A percentile compares a stretch with the other conserved stretches of the same genome.
These are phyloP conservation scores for Lycophotia porphyrea DNA, from an alignment of 2,888 invertebrate species.

Conservation along the genomic window DNA sequence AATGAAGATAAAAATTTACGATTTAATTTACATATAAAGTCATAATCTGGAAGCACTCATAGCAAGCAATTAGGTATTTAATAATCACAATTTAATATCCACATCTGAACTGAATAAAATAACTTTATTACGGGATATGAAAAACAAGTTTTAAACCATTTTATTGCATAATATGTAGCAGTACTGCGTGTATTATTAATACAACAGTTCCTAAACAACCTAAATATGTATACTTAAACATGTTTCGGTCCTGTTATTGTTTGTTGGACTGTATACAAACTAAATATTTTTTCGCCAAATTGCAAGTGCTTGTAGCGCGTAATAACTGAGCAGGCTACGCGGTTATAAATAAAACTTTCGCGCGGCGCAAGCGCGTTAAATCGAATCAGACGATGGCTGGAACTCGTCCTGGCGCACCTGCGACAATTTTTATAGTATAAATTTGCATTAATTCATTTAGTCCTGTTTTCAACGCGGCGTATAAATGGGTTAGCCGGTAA, in stretches of 20 bases:
- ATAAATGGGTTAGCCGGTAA: slow-evolving; percentile 90
- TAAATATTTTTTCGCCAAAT: slow-evolving; percentile 56
- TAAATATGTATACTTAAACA: neutral
- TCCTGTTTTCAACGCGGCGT: slow-evolving; percentile 87
- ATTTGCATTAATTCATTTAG: slow-evolving; percentile 90
- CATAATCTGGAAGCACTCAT: slow-evolving; percentile 63
- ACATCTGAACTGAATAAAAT: slow-evolving; percentile 58
- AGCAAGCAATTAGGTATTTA: slow-evolving; percentile 53
- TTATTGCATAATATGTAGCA: slow-evolving; percentile 5
- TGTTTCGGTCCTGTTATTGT: neutral
- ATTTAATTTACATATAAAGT: slow-evolving; percentile 71
- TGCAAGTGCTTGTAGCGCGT: slow-evolving; percentile 69
- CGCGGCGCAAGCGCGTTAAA: slow-evolving; percentile 87
- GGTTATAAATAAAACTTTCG: slow-evolving; percentile 88
- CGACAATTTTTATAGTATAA: slow-evolving; percentile 91
- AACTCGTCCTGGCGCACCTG: slow-evolving; percentile 89
- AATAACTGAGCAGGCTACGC: slow-evolving; percentile 77
- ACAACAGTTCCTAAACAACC: neutral
- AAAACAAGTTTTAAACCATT: slow-evolving; percentile 32
- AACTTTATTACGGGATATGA: slow-evolving; percentile 54
- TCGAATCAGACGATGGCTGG: slow-evolving; percentile 87
- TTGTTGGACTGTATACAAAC: slow-evolving; percentile 24
- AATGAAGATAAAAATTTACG: slow-evolving; percentile 74
- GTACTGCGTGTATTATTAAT: neutral
- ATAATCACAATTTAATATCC: slow-evolving; percentile 55